Base-by-base conservation (phyloP, 2,888 invertebrate genomes). In the Drosophila macrospina region DNA sequence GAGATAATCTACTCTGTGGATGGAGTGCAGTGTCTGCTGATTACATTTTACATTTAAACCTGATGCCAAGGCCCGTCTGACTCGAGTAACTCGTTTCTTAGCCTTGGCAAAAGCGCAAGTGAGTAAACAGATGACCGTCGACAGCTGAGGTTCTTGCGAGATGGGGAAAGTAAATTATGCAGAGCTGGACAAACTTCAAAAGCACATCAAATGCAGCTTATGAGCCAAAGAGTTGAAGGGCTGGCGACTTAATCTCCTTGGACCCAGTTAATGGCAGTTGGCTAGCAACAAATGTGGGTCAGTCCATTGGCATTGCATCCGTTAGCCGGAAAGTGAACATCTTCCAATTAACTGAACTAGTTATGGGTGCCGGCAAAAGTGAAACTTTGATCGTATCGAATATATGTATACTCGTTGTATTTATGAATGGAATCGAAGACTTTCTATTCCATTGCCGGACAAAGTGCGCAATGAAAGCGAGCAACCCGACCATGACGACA, bases 401-500 rank as follows among this genome's bases (percentile, higher is more conserved):
- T 61, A 64, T n/a, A 45, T 45, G 68, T 70, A n/a, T n/a, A n/a
- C n/a, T n/a, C n/a, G n/a, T n/a, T 65, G 42, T 32, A 32, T 24
- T 32, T 34, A 34, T 32, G 11, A 81, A 84, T 80, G 75, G 47
- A 56, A 32, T 47, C 55, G 48, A 71, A 15, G 34, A 54, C 80
- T 82, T 83, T 86, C 86, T 80, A 70, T 86, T 75, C 68, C 63
- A 74, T 60, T 61, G 68, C 32, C 55, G 59, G 24, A 57, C 48
- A 65, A 56, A 45, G 65, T 39, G 59, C 34, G 66, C 50, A 67
- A 80, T 72, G 83, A 80, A 78, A 75, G 74, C 44, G 42, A 57
- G 42, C 66, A 64, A 59, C 34, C 56, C 69, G 61, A 52, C 57
- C 78, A 72, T 82, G 78, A 81, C 80, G 67, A 45, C 39, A 54